Conservation (phyloP, 2,888 invertebrate genomes). For the Platerodrilus igneus region DNA sequence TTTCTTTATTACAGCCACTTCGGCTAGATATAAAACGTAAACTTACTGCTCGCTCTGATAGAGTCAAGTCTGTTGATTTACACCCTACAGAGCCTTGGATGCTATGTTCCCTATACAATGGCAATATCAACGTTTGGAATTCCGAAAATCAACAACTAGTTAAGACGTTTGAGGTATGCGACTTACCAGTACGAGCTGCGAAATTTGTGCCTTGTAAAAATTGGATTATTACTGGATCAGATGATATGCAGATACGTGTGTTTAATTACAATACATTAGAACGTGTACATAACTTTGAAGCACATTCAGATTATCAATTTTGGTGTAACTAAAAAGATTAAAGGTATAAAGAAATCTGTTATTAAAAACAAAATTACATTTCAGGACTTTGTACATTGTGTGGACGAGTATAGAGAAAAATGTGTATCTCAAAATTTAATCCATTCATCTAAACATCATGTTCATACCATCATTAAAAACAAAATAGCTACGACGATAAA, state of each 20-base stretch:
- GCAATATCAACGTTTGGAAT: constrained; percentile 99
- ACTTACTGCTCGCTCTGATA: constrained; percentile 94
- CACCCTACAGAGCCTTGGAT: constrained; percentile 99
- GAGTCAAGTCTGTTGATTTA: constrained; percentile 96
- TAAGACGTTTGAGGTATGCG: constrained; percentile 90
- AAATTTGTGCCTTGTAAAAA: constrained; percentile 96
- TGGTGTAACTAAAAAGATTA: no score
- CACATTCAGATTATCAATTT: constrained; percentile 99
- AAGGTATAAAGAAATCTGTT: no score
- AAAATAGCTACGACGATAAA: no score
- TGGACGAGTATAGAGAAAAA: no score
- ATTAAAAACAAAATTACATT: no score
- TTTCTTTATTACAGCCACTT: constrained; percentile 65
- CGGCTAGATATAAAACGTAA: constrained; percentile 97
- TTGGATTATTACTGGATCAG: constrained; percentile 97
- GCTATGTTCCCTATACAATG: constrained; percentile 96
- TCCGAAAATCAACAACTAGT: constrained; percentile 90
- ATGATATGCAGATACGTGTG: constrained; percentile 91
- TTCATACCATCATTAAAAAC: no score
- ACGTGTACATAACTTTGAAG: constrained; percentile 92
- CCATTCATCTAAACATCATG: no score
- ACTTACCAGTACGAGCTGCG: constrained; percentile 92
- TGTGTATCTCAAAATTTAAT: no score
- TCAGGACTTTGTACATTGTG: no score
- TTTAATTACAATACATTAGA: constrained; percentile 99